Percentiles rank a stretch among this genome's conserved stretches.
Conservation (phyloP, 2,888 invertebrate species). For the Luperina testacea region DNA sequence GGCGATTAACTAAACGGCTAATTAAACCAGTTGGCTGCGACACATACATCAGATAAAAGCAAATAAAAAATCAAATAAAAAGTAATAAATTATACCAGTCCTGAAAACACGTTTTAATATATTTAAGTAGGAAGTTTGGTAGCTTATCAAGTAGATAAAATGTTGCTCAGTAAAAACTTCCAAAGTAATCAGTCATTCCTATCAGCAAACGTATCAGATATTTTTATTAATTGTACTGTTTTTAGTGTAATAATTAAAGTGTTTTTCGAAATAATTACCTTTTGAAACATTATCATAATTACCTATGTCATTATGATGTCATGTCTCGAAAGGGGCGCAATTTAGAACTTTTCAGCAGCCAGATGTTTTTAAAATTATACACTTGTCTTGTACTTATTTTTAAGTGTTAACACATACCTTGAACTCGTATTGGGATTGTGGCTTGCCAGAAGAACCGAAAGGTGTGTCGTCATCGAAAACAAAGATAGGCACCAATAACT, state of each 20-base stretch:
- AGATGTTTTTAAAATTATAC: neutral
- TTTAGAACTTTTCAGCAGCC: neutral
- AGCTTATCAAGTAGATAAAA: constrained; percentile 9
- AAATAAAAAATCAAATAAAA: neutral
- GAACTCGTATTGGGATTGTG: constrained; percentile 67
- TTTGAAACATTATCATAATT: neutral
- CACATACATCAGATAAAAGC: neutral
- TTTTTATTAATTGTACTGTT: neutral
- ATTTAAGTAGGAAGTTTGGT: neutral
- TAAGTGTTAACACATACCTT: constrained; percentile 59
- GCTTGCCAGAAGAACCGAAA: constrained; percentile 72
- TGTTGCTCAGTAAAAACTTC: constrained; percentile 22
- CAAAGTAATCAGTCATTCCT: constrained; percentile 26
- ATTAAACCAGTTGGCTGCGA: no score
- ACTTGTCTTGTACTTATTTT: neutral
- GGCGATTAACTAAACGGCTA: no score
- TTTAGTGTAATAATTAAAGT: neutral
- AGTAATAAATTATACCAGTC: neutral
- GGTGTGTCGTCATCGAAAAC: constrained; percentile 71
- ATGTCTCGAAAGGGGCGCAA: neutral
- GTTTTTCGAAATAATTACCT: neutral
- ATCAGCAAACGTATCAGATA: constrained; percentile 20
- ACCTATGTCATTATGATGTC: neutral
- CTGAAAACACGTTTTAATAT: neutral
- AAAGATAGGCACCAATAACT: constrained; percentile 75